Evolutionary conservation across 2,113 vertebrate genomes (phyloP).

Genomic region (Equus quagga): DNA sequence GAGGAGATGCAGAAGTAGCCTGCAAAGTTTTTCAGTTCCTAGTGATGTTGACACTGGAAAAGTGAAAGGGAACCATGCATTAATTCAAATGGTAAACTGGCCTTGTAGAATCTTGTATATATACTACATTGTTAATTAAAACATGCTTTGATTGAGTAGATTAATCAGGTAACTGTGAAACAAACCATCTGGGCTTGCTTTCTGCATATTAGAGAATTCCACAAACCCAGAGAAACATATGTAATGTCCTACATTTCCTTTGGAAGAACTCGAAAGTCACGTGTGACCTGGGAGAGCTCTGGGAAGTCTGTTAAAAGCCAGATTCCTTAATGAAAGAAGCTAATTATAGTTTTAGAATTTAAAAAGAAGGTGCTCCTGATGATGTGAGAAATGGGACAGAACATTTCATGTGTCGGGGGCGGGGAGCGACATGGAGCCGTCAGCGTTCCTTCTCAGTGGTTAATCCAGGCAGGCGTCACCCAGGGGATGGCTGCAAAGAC

Average conservation of each 20-base stretch:
- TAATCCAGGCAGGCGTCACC: neutral
- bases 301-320: slow-evolving; percentile 11
- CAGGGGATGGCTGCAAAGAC: neutral
- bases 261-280: slow-evolving; percentile 36
- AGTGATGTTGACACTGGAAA: slow-evolving; percentile 69
- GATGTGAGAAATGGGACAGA: neutral
- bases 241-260: neutral
- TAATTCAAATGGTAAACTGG: slow-evolving; percentile 36
- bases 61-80: neutral
- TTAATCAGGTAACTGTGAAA: slow-evolving; percentile 8
- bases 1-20: slow-evolving; percentile 60
- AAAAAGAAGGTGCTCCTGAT: neutral
- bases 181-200: neutral
- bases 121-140: slow-evolving; percentile 12
- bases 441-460: neutral
- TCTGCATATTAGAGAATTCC: neutral
- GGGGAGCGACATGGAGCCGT: neutral
- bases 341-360: neutral
- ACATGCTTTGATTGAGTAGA: slow-evolving; percentile 18
- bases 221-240: neutral
- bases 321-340: slow-evolving; percentile 22
- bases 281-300: neutral
- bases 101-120: neutral
- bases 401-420: neutral
- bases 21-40: slow-evolving; percentile 57